Base-by-base conservation (phyloP, 1,140 invertebrate genomes). In the Diorhabda carinulata region DNA sequence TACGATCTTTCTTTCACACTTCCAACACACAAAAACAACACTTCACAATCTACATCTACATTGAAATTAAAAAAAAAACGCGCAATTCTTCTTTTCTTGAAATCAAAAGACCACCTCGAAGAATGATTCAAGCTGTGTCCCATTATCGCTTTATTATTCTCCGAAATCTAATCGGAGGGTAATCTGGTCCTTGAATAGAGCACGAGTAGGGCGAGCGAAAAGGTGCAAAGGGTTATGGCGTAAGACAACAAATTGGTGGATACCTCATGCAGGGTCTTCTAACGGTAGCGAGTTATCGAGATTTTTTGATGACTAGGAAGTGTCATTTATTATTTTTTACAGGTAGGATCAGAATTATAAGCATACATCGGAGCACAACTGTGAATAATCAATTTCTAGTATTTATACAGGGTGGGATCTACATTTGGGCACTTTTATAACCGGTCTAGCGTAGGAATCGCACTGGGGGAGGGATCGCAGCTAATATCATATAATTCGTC, bases 111-210 rank as follows among this genome's bases (percentile, higher is more conserved):
- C 74, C 74, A 76, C 74, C 74, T 76, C 68, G 67, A 76, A 74
- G 74, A 72, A 73, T 56, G 57, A 62, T 64, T 72, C 74, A 76
- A 74, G 74, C 74, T 76, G 74, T 74, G 73, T 74, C 74, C 74
- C 73, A 74, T 76, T 76, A 76, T 76, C 74, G 74, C 74, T 72
- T 74, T 76, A 76, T 76, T 76, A 76, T 76, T 76, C 74, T 72
- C 61, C 61, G 61, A 61, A 64, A 76, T 76, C 74, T 76, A 76
- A 76, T 76, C 74, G 61, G 71, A 63, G 74, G 74, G 62, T 66
- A 72, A 76, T 76, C 74, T 68, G 74, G 72, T 67, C 61, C 68
- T 72, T 74, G 70, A 74, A 76, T 76, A 72, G 73, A 67, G 68
- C 68, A 66, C 64, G 74, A 69, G 47, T 52, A n/a, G 69, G 70